Base-by-base conservation (phyloP, 2,113 vertebrate species). In the Apus apus region DNA sequence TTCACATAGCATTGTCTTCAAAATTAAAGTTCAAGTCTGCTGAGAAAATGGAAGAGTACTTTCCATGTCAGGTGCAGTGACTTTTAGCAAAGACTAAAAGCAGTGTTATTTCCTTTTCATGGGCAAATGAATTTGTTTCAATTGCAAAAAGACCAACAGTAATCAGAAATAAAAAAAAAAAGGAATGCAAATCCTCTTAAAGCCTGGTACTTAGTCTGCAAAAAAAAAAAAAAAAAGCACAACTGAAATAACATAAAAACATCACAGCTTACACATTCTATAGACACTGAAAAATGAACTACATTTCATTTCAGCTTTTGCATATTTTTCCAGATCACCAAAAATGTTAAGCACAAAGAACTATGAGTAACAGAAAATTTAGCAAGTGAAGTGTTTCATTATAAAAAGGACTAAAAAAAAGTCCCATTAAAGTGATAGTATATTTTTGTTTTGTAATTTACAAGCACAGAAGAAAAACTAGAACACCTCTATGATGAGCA, bases 11-110 rank as follows among this genome's bases (percentile, higher is more conserved):
- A 77, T 3, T 74, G 51, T 32, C 51, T 70, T 67, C 34, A 62
- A 91, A 93, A 87, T 64, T 72, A 85, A 82, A 40, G 54, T 86
- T 92, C 38, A 92, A 82, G n/a, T 32, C 61, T 54, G 70, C 74
- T 78, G 40, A 85, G n/a, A 67, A 86, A 95, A 85, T 15, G 11
- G 60, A 87, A 20, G 29, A 75, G 9, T 48, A 36, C 62, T 84
- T 93, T 81, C 72, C 6, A 4, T 25, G 56, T 66, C 53, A 90
- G 36, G 25, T 48, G 15, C 34, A 50, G 26, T 27, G 8, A 46
- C 76, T 86, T 93, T 38, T 14, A 90, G 57, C 43, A 90, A 74
- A 62, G 54, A 32, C 60, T 57, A 60, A 67, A 75, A 67, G 1
- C 15, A 53, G 14, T 9, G 32, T 54, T 80, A 60, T 45, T 82